Base-by-base conservation (phyloP, 2,113 vertebrate species). In the Hyla sarda region DNA sequence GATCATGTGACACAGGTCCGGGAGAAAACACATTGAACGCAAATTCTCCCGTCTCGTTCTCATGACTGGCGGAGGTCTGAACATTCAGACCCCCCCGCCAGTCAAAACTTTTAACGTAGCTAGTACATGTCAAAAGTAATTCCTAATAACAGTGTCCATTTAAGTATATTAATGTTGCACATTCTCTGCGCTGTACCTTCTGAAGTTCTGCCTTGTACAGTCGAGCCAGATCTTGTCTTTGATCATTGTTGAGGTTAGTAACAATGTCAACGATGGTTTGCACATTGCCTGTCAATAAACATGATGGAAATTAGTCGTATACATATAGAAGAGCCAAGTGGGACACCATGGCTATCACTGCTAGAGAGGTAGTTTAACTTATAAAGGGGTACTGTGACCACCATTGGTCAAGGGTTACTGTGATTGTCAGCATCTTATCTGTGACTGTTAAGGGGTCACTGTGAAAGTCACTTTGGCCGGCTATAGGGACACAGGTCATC, bases 201-300 rank as follows among this genome's bases (percentile, higher is more conserved):
- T 90, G 86, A 28, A 89, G 90, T 2, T 86, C 89, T 7, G 87
- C 87, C 54, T 82, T 88, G 89, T 92, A 93, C 21, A 80, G 67
- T 37, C 79, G 41, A 0, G 88, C 71, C 25, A 93, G 87, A 16
- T 91, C 88, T 54, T 90, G 92, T 47, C 92, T 89, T 10, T 93
- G 92, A 9, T 90, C 88, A 12, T 86, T 83, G 82, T 87, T 91
- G 14, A 91, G 87, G 23, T 87, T 89, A 47, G 90, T 92, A 54
- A 93, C 88, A 17, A 91, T 84, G 0, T 88, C 88, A 28, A 90
- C 45, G 17, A 93, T 88, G 76, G 89, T 34, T 0, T 47, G 0
- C 0, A 5, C 62, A 41, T 90, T 87, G 8, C 91, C 89, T 69
- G 76, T 25, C 17, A 62, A 21, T 30, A 45, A 58, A 71, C 30